These are phyloP conservation scores for Oxytorus armatus DNA, from an alignment of 2,888 invertebrate species.

Conservation along the genomic window DNA sequence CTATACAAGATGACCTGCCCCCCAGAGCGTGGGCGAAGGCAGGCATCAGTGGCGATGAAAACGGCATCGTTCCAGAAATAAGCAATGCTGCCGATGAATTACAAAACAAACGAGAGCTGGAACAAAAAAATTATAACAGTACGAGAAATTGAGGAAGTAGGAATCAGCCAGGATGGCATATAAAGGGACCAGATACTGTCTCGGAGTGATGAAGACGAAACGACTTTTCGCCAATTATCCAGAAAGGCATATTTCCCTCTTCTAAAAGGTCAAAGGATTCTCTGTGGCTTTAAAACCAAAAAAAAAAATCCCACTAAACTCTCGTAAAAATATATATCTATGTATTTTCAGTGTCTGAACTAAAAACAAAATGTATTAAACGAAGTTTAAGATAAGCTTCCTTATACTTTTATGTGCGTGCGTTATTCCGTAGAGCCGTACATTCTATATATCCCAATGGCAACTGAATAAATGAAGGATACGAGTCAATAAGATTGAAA, in stretches of 20 bases:
- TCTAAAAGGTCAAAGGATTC: conserved; percentile 2
- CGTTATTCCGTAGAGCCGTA: too few species aligned
- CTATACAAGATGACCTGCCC: conserved; percentile 1
- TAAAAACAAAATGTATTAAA: too few species aligned
- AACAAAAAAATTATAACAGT: conserved; percentile 4
- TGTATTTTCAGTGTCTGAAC: too few species aligned
- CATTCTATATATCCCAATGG: too few species aligned
- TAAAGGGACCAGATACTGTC: background rate
- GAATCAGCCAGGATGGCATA: background rate
- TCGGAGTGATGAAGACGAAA: background rate
- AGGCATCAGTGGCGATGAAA: conserved; percentile 16
- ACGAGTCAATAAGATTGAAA: too few species aligned
- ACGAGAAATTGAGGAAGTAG: background rate
- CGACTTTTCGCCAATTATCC: background rate
- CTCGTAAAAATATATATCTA: too few species aligned
- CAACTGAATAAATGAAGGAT: conserved; percentile 2
- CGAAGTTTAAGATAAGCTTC: too few species aligned
- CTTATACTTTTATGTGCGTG: too few species aligned
- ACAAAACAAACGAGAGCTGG: background rate
- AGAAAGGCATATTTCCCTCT: background rate
- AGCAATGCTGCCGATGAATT: conserved; percentile 6
- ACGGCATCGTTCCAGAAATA: background rate
- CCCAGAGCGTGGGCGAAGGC: conserved; percentile 18
- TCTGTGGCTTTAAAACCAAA: background rate
- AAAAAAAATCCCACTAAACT: conserved; percentile 10